Evolutionary conservation across 2,113 vertebrate species (phyloP).

Genomic region (Notothenia coriiceps): DNA sequence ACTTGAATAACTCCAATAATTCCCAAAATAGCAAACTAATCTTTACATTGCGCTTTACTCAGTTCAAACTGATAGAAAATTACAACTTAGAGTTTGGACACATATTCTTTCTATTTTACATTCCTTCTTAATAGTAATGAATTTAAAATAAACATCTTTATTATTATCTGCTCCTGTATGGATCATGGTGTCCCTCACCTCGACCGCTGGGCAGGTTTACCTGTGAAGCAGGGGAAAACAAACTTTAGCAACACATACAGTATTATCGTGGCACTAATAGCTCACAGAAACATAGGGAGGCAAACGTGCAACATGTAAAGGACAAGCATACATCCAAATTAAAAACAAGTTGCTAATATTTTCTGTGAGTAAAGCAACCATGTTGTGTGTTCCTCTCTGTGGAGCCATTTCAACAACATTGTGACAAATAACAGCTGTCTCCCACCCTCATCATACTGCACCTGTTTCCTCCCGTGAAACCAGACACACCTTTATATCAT

Average conservation of each 20-base stretch:
- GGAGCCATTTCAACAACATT: constrained; percentile 9
- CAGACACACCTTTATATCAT: constrained; percentile 15
- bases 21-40: neutral
- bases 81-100: neutral
- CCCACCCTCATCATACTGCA: constrained; percentile 27
- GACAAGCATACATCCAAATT: neutral
- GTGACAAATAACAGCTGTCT: constrained; percentile 54
- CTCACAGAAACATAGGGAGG: neutral
- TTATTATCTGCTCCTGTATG: neutral
- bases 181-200: neutral
- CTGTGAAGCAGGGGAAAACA: constrained; percentile 1
- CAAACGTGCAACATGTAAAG: no score
- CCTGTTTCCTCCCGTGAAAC: constrained; percentile 40
- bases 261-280: neutral
- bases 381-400: neutral
- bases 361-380: neutral
- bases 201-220: neutral
- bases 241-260: neutral
- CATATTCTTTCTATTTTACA: neutral
- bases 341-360: constrained; percentile 7
- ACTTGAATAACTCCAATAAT: no score
- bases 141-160: neutral
- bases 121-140: neutral
- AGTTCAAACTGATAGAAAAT: neutral
- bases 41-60: neutral